Evolutionary conservation across 2,888 invertebrate genomes (phyloP), one percentile per base, ranked within the genome.

Genomic region (Carterocephalus palaemon): DNA sequence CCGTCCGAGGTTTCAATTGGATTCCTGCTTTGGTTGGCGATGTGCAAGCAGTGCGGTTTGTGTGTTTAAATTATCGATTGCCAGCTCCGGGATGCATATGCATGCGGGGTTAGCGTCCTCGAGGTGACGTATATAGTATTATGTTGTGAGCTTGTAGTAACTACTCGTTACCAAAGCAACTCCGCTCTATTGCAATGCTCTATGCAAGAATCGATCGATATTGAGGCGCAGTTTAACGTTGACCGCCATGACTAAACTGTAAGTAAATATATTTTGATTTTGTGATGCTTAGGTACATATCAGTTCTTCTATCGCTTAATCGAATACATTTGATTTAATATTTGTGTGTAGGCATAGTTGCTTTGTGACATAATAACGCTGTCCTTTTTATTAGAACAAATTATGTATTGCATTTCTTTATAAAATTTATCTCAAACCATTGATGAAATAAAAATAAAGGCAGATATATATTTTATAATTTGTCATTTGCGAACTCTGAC

Each of bases 21-120:
- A 17, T 10, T n/a, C n/a, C n/a, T n/a, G n/a, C 15, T 29, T 16
- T 8, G 15, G 10, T 50, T 45, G 47, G 49, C 51, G 49, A 33
- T 46, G 43, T 46, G 46, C 47, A 48, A 47, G 43, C 32, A 51
- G 49, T 41, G 42, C 52, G 47, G 52, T 54, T 47, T 33, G 42
- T 36, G 24, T 38, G 52, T n/a, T n/a, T n/a, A n/a, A n/a, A n/a
- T n/a, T n/a, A 46, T 48, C 55, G 51, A 47, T 60, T 56, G 55
- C 49, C 55, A 57, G 59, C 57, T 62, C 47, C 47, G 46, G 38
- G 47, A 50, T 53, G 54, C 48, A 47, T 57, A 49, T 55, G 38
- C 54, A 19, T 26, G 22, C 32, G 48, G 33, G 17, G 36, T 40
- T 34, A 32, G 49, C 57, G 15, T 42, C 20, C 46, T 15, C 45